Base-by-base conservation (phyloP, 2,797 vertebrate genomes). In the Buphagus erythrorhynchus region DNA sequence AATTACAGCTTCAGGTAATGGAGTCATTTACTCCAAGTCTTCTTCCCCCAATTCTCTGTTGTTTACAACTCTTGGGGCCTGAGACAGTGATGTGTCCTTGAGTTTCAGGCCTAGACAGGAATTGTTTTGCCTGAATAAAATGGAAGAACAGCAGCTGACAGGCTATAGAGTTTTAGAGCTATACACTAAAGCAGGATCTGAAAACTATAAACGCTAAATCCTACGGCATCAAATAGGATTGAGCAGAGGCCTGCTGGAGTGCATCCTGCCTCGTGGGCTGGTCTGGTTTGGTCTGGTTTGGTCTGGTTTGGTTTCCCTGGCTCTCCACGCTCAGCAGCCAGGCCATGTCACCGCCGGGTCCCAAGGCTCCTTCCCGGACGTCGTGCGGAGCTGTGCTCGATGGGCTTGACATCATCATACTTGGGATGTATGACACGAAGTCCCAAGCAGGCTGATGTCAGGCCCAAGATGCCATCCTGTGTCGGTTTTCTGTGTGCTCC, bases 381-480 rank as follows among this genome's bases (percentile, higher is more conserved):
- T 95, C 95, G 88, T 95, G 95, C 95, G 92, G 85, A 97, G 97
- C 97, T 98, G 96, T 97, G 95, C 95, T 97, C 96, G 88, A 92
- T 98, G 97, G 97, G 97, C 93, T 98, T 98, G 97, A 98, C 97
- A 98, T 98, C 97, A 97, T 97, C 97, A 97, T 97, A 97, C 97
- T 98, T 97, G 97, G 95, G 97, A 98, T 98, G 80, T 98, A 97
- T 97, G 90, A 97, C 96, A 97, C 96, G 72, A 97, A 97, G 96
- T 97, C 97, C 97, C 97, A 97, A 96, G 97, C 92, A 97, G 97
- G 96, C 85, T 97, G 97, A 98, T 98, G 97, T 98, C 97, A 96
- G 97, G 97, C 96, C 97, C 97, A 97, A 97, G 97, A 97, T 97
- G 97, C 97, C 95, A 96, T 83, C 96, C 97, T 97, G 90, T 97